Conservation (phyloP, 1,140 invertebrate species). For the Drosophila athabasca region DNA sequence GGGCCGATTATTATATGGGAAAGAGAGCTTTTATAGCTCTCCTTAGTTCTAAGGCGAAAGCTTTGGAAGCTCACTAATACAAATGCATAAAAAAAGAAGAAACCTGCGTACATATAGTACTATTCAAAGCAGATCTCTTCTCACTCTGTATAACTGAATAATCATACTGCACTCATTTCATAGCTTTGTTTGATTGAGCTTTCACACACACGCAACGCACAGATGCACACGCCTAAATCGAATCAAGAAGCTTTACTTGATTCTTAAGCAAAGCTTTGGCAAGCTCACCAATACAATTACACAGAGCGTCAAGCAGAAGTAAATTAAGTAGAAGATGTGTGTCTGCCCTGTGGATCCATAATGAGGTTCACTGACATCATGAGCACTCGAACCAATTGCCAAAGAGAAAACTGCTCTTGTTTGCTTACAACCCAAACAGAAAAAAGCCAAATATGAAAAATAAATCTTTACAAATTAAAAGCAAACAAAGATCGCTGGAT, state of each 20-base stretch:
- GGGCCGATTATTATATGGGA: no score
- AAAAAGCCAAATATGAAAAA: conserved; percentile 10
- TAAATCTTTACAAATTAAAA: conserved; percentile 6
- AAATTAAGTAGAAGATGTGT: no score
- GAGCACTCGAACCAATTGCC: not conserved
- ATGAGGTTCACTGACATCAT: conserved; percentile 29
- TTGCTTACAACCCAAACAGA: conserved; percentile 13
- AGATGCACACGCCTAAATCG: not conserved
- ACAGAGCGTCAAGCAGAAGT: not conserved
- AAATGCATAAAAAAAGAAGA: no score
- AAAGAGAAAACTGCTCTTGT: conserved; percentile 33
- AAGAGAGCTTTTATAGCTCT: no score
- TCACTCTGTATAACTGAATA: no score
- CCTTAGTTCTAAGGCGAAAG: no score
- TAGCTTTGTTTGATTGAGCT: no score
- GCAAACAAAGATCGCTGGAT: not conserved
- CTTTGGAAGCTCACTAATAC: no score
- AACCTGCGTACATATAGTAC: no score
- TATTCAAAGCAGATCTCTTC: no score
- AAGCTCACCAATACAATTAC: no score
- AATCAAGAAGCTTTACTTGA: not conserved
- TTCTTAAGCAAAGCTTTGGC: not conserved
- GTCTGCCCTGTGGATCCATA: not conserved
- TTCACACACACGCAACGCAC: not conserved
- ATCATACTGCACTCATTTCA: no score